Evolutionary conservation across 1,140 invertebrate genomes (phyloP), one percentile per base, ranked within the genome.

Genomic region (Camponotus pennsylvanicus): DNA sequence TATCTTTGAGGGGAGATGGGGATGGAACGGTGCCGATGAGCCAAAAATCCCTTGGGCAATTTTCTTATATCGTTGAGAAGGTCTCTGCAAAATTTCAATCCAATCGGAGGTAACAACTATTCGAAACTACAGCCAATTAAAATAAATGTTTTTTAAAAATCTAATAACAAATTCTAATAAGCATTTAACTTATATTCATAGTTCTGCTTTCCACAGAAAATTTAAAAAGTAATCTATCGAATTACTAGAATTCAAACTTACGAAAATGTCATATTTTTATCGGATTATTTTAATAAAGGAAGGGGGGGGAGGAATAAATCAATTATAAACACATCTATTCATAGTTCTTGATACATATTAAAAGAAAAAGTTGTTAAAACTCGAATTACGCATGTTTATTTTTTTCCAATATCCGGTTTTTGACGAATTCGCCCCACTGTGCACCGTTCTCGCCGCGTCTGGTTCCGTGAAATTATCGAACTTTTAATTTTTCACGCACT

Each of bases 381-480:
- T 42, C 15, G 34, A 67, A 67, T 40, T 67, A 4, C 42, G 11
- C 5, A 67, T 40, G 4, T 45, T 67, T 40, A 40, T 18, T 67
- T 67, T 67, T 67, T 40, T 67, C 13, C 34, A 67, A 67, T 67
- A 42, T 67, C 37, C 64, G 64, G 34, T 67, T 67, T 67, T 40
- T n/a, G 0, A 40, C 18, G 13, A 13, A 18, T 40, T 67, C 34
- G 15, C 37, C 64, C 34, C 64, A 67, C 15, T 67, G 64, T 61
- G 59, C 21, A 21, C 2, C 52, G 13, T 3, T 21, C 21, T 21
- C 21, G 21, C 21, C 21, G 21, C 21, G 21, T 21, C 21, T 21
- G 21, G 21, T 21, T 21, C 21, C 21, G 21, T 21, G 21, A 21
- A 21, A 21, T 21, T 21, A 21, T 21, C 21, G 21, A 21, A 21